Base-by-base conservation (phyloP, 2,113 vertebrate genomes). In the Ornithorhynchus anatinus region DNA sequence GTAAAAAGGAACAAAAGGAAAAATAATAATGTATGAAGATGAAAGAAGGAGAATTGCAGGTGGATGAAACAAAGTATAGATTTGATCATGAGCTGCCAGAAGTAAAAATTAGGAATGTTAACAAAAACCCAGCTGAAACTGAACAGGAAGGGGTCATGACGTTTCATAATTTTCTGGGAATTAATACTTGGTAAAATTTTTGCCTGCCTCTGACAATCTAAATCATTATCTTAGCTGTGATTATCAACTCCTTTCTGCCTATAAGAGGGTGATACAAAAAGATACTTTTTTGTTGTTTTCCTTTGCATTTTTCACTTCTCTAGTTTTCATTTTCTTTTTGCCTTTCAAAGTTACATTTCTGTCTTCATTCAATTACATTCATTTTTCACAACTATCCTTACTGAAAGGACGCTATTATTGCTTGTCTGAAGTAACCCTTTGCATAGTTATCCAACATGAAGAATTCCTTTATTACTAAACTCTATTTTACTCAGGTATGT, bases 371-470 rank as follows among this genome's bases (percentile, higher is more conserved):
- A 66, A 17, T 81, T 82, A 39, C 20, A 56, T n/a, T 48, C 17
- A 4, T 77, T 72, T 63, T 75, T 72, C 69, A 58, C 73, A 87
- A 29, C 10, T 79, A 68, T 50, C 8, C 65, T 75, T 71, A 40
- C 32, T 1, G 2, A n/a, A 1, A 19, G n/a, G 16, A 25, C 11
- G 5, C 3, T 59, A 2, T 50, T 65, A 48, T 16, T 58, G 1
- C 3, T 53, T 5, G 43, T 48, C 22, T 48, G 7, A 0, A 2
- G 42, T 20, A 33, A 40, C 68, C 23, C 9, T 54, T 9, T 11
- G 43, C 51, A 5, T 65, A 44, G 39, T 42, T 84, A 83, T 61
- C 59, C 79, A 77, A 80, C 47, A 61, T 66, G 51, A 67, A 52
- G 61, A 70, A 8, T 5, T 17, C 65, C 37, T 80, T 56, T 27